Percentiles rank a stretch among this genome's conserved stretches.
Conservation (phyloP, 2,113 vertebrate species). For the Pelodiscus sinensis region DNA sequence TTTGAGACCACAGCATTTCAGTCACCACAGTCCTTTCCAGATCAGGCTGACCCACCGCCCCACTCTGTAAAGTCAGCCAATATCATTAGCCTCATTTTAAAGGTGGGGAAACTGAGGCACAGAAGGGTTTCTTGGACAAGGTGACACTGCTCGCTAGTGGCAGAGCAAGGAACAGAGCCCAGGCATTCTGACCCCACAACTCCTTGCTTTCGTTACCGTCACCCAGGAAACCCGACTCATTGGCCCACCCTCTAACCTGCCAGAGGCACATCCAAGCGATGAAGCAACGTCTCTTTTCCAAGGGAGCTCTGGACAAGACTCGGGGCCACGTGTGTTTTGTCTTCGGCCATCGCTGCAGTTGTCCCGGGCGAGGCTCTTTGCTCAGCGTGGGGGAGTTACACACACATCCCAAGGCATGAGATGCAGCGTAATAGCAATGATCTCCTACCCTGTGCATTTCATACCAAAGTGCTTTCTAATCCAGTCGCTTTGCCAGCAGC, state of each 20-base stretch:
- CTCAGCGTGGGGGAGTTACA: not conserved
- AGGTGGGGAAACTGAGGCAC: not conserved
- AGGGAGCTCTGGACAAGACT: not conserved
- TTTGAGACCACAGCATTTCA: not conserved
- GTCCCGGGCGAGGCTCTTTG: not conserved
- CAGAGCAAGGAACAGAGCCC: not conserved
- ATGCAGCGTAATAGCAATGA: not conserved
- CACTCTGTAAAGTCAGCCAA: not conserved
- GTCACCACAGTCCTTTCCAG: not conserved
- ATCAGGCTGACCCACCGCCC: not conserved
- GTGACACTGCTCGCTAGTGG: too few relatives aligned
- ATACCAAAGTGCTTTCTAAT: constrained; percentile 25
- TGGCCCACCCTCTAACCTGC: not conserved
- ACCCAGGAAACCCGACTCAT: not conserved
- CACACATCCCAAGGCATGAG: not conserved
- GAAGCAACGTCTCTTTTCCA: not conserved
- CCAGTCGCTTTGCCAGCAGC: not conserved
- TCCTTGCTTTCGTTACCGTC: not conserved
- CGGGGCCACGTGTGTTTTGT: not conserved
- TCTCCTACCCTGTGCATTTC: not conserved
- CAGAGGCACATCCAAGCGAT: accelerated
- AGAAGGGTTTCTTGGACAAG: accelerated
- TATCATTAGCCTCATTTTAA: not conserved
- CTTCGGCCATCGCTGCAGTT: not conserved
- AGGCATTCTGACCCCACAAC: not conserved